A percentile compares a stretch with the other conserved stretches of the same genome.
Conservation (phyloP, 2,113 vertebrate species). For the Grus americana region DNA sequence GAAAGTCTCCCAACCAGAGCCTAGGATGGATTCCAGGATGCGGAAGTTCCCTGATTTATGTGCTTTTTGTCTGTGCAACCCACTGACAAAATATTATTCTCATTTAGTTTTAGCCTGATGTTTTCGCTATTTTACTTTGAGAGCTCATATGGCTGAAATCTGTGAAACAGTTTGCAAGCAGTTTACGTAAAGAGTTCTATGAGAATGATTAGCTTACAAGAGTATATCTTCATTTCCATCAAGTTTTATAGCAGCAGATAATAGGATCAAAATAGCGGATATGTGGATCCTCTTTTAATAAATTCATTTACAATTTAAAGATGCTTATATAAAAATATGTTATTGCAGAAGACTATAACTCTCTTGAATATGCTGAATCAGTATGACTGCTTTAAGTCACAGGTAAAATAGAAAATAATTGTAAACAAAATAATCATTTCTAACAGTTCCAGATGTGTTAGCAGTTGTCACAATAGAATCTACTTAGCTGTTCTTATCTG, state of each 20-base stretch:
- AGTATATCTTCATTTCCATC: neutral
- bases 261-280: neutral
- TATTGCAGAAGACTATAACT: neutral
- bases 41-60: accelerated
- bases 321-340: neutral
- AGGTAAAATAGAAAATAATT: neutral
- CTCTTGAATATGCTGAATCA: neutral
- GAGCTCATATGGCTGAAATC: neutral
- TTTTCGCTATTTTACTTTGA: neutral
- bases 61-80: neutral
- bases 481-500: neutral
- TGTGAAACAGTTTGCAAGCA: neutral
- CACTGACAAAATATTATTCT: neutral
- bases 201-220: neutral
- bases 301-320: neutral
- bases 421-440: neutral
- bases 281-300: neutral
- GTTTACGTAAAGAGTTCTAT: neutral
- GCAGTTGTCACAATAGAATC: neutral
- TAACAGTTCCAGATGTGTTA: neutral
- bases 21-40: neutral
- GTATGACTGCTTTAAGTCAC: neutral
- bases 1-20: neutral
- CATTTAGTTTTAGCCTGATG: neutral
- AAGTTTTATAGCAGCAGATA: neutral